Percentiles rank a stretch among this genome's conserved stretches.
Evolutionary conservation across 2,797 vertebrate species (phyloP).

Genomic region (Rousettus madagascariensis): DNA sequence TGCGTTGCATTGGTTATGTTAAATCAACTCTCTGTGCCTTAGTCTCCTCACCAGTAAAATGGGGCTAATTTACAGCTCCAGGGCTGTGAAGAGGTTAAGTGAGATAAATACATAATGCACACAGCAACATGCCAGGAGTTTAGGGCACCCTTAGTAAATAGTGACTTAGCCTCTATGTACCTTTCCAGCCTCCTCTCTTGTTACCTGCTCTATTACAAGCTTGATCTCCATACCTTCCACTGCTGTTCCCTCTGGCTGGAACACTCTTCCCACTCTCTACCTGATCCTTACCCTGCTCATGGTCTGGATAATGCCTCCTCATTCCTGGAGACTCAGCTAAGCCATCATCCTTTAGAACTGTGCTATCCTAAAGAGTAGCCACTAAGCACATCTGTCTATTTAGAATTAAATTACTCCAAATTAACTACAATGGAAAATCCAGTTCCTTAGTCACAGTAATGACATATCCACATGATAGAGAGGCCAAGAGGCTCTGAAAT

Average conservation of each 20-base stretch:
- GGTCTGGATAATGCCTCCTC: background rate
- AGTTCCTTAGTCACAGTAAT: background rate
- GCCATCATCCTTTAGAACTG: background rate
- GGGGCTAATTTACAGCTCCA: background rate
- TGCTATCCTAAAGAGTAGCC: background rate
- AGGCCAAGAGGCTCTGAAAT: background rate
- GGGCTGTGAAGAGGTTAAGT: background rate
- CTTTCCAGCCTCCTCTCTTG: background rate
- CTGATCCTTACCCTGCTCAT: background rate
- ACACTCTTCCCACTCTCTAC: background rate
- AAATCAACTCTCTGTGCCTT: background rate
- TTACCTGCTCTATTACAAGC: background rate
- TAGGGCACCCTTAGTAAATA: background rate
- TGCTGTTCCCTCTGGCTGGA: background rate
- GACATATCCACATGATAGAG: background rate
- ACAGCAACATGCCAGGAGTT: background rate
- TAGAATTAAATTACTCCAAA: background rate
- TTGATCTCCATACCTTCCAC: background rate
- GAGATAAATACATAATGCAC: background rate
- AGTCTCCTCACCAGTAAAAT: background rate
- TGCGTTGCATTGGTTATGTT: background rate
- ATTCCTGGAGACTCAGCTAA: background rate
- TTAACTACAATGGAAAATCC: background rate
- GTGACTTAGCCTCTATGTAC: background rate
- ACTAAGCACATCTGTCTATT: background rate